These are phyloP conservation scores for Sisyra nigra DNA, from an alignment of 2,888 invertebrate genomes.

Conservation along the genomic window DNA sequence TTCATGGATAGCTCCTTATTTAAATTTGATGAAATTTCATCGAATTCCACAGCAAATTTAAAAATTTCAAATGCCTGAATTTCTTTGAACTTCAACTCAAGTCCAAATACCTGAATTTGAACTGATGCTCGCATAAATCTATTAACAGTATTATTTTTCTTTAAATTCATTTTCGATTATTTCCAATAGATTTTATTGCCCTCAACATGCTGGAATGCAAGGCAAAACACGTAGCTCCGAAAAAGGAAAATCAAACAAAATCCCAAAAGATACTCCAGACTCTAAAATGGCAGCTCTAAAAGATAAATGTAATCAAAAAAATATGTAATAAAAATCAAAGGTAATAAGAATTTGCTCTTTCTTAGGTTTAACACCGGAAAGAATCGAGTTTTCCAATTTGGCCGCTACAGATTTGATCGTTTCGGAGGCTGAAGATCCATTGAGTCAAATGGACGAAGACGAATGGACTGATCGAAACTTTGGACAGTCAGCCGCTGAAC, in stretches of 20 bases:
- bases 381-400: slow-evolving; percentile 64
- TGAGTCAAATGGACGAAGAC: slow-evolving; percentile 80
- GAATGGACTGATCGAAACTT: slow-evolving; percentile 93
- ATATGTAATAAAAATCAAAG: too few species aligned
- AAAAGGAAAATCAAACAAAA: slow-evolving; percentile 10
- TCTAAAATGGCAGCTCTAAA: slow-evolving; percentile 32
- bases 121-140: too few species aligned
- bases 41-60: too few species aligned
- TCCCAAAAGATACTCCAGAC: slow-evolving; percentile 32
- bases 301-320: slow-evolving; percentile 25
- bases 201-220: slow-evolving; percentile 52
- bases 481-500: slow-evolving; percentile 58
- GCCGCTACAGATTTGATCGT: slow-evolving; percentile 31
- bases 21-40: too few species aligned
- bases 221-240: slow-evolving; percentile 28
- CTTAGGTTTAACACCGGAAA: slow-evolving; percentile 53
- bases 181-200: slow-evolving; percentile 62
- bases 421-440: slow-evolving; percentile 45
- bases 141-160: too few species aligned
- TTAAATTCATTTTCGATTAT: too few species aligned
- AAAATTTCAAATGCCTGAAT: too few species aligned
- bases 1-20: too few species aligned
- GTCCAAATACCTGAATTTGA: too few species aligned
- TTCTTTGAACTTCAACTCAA: too few species aligned
- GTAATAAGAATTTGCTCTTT: not conserved